These are phyloP conservation scores for Buphagus erythrorhynchus DNA, from an alignment of 2,797 vertebrate genomes.

Conservation along the genomic window DNA sequence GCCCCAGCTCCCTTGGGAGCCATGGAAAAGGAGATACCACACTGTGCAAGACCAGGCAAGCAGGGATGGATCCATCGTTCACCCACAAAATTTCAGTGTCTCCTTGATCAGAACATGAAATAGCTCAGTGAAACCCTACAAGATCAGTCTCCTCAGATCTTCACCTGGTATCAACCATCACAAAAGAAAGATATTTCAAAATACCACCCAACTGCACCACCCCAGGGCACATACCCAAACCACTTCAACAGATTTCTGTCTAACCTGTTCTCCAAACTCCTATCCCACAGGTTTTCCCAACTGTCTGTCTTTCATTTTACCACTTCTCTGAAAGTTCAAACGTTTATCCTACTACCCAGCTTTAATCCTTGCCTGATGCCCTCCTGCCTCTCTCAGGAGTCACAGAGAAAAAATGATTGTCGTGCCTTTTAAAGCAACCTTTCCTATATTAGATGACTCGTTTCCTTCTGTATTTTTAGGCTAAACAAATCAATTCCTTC, in stretches of 20 bases:
- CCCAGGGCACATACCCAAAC: not conserved
- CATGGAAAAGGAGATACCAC: accelerated
- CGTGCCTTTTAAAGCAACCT: not conserved
- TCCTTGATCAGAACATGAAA: not conserved
- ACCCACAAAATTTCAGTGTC: not conserved
- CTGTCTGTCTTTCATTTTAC: not conserved
- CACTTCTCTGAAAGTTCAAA: not conserved
- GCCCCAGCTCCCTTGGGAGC: not conserved
- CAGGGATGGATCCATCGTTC: not conserved
- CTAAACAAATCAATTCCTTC: conserved; percentile 35
- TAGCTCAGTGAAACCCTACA: not conserved
- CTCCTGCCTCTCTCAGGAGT: not conserved
- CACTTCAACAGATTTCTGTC: not conserved
- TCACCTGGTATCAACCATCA: not conserved
- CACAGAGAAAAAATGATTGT: accelerated
- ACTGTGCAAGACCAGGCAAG: not conserved
- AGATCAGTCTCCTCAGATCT: not conserved
- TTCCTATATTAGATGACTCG: accelerated
- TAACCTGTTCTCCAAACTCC: conserved; percentile 4
- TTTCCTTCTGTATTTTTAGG: conserved; percentile 20
- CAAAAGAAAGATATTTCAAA: not conserved
- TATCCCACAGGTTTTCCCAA: not conserved
- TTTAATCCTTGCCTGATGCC: not conserved
- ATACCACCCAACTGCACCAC: not conserved
- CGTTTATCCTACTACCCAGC: not conserved